Conservation (phyloP, 2,888 invertebrate species). For the Bhutanitis thaidina region DNA sequence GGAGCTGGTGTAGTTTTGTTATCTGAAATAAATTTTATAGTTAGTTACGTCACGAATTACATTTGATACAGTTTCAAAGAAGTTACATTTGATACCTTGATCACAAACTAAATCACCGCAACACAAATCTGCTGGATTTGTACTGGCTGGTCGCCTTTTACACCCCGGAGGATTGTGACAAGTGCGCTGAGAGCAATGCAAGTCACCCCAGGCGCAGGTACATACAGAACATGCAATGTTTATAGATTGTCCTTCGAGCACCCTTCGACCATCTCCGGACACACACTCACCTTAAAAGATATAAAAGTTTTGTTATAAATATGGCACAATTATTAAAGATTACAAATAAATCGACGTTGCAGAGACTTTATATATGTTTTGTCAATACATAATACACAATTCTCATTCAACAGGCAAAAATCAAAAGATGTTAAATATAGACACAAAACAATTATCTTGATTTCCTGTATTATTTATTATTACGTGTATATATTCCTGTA, state of each 20-base stretch:
- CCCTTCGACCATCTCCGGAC: slow-evolving; percentile 48
- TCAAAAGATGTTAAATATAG: too few relatives aligned
- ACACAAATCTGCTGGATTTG: slow-evolving; percentile 41
- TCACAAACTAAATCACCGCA: slow-evolving; percentile 60
- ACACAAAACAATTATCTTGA: too few relatives aligned
- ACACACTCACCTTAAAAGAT: slow-evolving; percentile 39
- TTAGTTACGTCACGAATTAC: neutral
- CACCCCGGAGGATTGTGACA: slow-evolving; percentile 42
- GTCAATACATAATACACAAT: too few relatives aligned
- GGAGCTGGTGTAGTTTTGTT: slow-evolving; percentile 35
- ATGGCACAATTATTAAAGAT: too few relatives aligned
- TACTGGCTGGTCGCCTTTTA: slow-evolving; percentile 34
- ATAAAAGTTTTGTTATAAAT: too few relatives aligned
- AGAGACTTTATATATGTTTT: too few relatives aligned
- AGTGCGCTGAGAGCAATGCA: slow-evolving; percentile 49
- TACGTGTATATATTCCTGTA: too few relatives aligned
- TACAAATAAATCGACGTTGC: too few relatives aligned
- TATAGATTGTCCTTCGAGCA: slow-evolving; percentile 49
- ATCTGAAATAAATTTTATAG: slow-evolving; percentile 36
- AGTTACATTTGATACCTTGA: slow-evolving; percentile 33
- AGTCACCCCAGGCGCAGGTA: slow-evolving; percentile 52
- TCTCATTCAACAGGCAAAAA: too few relatives aligned
- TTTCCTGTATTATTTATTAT: too few relatives aligned
- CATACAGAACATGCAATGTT: slow-evolving; percentile 53
- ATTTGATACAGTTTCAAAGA: too few relatives aligned